These are phyloP conservation scores for Lydus trimaculatus DNA, from an alignment of 2,888 invertebrate genomes.

Conservation along the genomic window DNA sequence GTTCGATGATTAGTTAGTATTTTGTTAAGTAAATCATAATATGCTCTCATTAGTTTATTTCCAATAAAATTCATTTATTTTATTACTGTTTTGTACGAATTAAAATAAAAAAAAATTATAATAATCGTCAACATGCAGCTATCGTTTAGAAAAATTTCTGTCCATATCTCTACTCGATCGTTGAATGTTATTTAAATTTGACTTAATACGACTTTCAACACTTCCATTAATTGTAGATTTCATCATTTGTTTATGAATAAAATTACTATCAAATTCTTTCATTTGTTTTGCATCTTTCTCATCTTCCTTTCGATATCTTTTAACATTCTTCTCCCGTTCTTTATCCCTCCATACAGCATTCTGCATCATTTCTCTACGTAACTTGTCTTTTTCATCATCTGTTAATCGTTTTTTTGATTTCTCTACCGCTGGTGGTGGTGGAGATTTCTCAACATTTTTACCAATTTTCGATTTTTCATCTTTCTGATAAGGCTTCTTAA, in stretches of 20 bases:
- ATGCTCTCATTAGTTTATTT: neutral
- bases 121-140: neutral
- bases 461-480: slow-evolving; percentile 23
- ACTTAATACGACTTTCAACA: slow-evolving; percentile 83
- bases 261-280: slow-evolving; percentile 63
- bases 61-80: neutral
- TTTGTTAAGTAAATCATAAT: no score
- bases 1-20: no score
- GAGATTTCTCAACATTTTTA: slow-evolving; percentile 30
- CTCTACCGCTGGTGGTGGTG: slow-evolving; percentile 23
- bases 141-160: slow-evolving; percentile 74
- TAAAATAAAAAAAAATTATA: neutral
- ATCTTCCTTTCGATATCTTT: slow-evolving; percentile 68
- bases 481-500: slow-evolving; percentile 35
- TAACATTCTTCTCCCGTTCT: slow-evolving; percentile 71
- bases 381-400: slow-evolving; percentile 73
- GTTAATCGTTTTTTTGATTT: slow-evolving; percentile 59
- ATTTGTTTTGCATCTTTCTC: slow-evolving; percentile 59
- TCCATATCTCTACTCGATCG: slow-evolving; percentile 82
- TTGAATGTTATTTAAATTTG: slow-evolving; percentile 91
- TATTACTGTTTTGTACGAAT: neutral
- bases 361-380: slow-evolving; percentile 81
- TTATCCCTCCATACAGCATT: slow-evolving; percentile 77
- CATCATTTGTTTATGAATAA: slow-evolving; percentile 69
- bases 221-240: slow-evolving; percentile 71